These are phyloP conservation scores for Hydrolagus affinis DNA, from an alignment of 2,113 vertebrate genomes.

Conservation along the genomic window DNA sequence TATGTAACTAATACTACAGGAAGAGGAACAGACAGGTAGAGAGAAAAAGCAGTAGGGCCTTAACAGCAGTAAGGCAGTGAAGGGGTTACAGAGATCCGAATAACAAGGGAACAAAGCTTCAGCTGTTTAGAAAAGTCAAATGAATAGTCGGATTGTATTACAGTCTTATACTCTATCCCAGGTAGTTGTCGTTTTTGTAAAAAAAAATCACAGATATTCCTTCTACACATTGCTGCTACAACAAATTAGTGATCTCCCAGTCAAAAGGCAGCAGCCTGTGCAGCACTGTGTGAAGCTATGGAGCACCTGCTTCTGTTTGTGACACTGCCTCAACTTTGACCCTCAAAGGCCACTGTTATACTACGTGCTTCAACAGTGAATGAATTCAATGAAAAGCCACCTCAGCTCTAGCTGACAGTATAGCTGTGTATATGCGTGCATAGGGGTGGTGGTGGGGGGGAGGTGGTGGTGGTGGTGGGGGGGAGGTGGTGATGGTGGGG, in stretches of 20 bases:
- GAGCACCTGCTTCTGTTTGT: neutral
- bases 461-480: too few relatives aligned
- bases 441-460: too few relatives aligned
- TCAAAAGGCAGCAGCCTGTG: neutral
- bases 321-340: neutral
- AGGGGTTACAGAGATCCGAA: conserved; percentile 4
- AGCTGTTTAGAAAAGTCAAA: conserved; percentile 21
- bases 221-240: too few relatives aligned
- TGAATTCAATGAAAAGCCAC: too few relatives aligned
- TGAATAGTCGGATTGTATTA: conserved; percentile 18
- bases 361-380: neutral
- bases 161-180: neutral
- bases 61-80: neutral
- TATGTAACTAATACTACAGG: neutral
- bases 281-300: neutral
- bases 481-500: too few relatives aligned
- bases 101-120: conserved; percentile 25
- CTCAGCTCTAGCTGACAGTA: neutral
- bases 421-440: too few relatives aligned
- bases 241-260: neutral
- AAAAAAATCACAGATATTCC: neutral
- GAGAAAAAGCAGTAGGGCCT: neutral
- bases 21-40: neutral
- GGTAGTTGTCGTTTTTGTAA: neutral
- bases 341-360: neutral